phyloP scores from a whole-genome alignment of 2,888 invertebrate species.

The Folsomia candida region DNA sequence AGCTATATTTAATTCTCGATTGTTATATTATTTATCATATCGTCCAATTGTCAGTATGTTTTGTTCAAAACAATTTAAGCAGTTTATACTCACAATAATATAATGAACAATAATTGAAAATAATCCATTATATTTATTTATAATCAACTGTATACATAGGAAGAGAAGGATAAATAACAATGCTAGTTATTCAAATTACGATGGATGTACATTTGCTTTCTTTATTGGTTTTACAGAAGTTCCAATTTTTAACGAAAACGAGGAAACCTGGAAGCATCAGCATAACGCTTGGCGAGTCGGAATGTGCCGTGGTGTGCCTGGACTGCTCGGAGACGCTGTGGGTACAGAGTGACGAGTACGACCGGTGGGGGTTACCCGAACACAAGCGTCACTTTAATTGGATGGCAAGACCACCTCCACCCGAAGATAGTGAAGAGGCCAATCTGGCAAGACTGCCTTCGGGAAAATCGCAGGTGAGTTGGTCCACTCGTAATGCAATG shows the following conservation, averaged over 20 bases:
- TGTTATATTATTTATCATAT: too few relatives aligned
- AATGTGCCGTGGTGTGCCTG: conserved; percentile 84
- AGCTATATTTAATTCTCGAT: too few relatives aligned
- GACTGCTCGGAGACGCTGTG: conserved; percentile 89
- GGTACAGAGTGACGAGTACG: conserved; percentile 85
- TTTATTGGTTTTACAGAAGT: conserved; percentile 64
- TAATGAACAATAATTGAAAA: too few relatives aligned
- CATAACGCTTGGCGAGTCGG: conserved; percentile 80
- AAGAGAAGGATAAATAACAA: too few relatives aligned
- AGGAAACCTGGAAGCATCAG: conserved; percentile 75
- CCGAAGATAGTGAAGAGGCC: conserved; percentile 70
- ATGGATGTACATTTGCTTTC: too few relatives aligned
- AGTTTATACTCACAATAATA: too few relatives aligned
- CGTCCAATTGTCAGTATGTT: too few relatives aligned
- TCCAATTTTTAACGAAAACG: conserved; percentile 80
- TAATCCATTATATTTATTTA: too few relatives aligned
- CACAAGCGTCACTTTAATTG: conserved; percentile 91
- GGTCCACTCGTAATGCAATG: too few relatives aligned
- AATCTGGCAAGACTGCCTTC: conserved; percentile 70
- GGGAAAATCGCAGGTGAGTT: conserved; percentile 62
- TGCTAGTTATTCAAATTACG: too few relatives aligned
- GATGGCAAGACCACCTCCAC: conserved; percentile 89
- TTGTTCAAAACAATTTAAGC: too few relatives aligned
- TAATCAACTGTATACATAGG: too few relatives aligned
- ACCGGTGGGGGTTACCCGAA: conserved; percentile 82